A percentile compares a stretch with the other conserved stretches of the same genome.
phyloP scores from a whole-genome alignment of 2,888 invertebrate genomes.

The Melieria crassipennis region DNA sequence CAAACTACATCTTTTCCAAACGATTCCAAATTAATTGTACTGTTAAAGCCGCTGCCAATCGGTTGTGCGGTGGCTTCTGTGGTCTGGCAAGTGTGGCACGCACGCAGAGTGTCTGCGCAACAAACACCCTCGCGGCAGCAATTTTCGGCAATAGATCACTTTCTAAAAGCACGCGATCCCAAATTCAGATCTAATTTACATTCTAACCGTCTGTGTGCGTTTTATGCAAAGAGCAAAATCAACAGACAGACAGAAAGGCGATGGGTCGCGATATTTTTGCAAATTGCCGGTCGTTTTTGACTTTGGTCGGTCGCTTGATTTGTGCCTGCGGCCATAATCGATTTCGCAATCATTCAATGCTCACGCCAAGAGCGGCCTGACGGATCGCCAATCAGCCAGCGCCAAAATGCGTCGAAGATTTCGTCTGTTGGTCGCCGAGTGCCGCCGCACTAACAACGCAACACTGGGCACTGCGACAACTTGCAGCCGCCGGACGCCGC shows the following conservation, averaged over 20 bases:
- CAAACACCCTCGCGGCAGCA: not conserved
- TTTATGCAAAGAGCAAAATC: constrained; percentile 1
- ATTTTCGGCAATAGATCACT: not conserved
- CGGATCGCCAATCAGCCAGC: not conserved
- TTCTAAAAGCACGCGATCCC: not conserved
- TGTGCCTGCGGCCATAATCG: constrained; percentile 10
- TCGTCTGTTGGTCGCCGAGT: not conserved
- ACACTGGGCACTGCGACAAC: constrained; percentile 13
- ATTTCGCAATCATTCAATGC: constrained; percentile 16
- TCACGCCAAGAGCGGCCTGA: constrained; percentile 5
- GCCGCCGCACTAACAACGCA: not conserved
- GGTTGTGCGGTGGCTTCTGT: not conserved
- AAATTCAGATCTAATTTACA: constrained; percentile 12
- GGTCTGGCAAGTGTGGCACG: constrained; percentile 8
- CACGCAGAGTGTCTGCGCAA: constrained; percentile 1
- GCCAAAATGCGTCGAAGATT: not conserved
- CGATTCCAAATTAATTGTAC: constrained; percentile 18
- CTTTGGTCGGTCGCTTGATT: constrained; percentile 14
- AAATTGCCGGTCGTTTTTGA: not conserved
- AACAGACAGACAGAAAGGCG: constrained; percentile 1
- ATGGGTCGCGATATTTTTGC: not conserved
- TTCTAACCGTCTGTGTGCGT: not conserved
- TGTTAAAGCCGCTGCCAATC: constrained; percentile 4
- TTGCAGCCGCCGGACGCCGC: constrained; percentile 2
- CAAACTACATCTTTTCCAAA: constrained; percentile 6